Conservation (phyloP, 2,113 vertebrate genomes). For the Microtus ochrogaster region DNA sequence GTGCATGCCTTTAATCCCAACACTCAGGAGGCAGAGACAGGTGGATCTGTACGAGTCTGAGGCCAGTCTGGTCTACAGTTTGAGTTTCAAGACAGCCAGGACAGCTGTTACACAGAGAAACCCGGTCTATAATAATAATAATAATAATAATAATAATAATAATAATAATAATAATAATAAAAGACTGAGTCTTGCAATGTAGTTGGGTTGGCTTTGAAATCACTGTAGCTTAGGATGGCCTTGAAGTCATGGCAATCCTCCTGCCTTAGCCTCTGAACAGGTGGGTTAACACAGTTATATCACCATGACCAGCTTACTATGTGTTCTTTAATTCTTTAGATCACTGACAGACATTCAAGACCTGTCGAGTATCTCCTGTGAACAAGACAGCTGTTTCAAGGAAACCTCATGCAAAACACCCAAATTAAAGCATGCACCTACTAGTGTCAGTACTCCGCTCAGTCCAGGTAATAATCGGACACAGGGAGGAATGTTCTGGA, state of each 20-base stretch:
- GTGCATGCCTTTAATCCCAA: background rate
- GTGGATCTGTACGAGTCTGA: background rate
- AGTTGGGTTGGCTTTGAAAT: background rate
- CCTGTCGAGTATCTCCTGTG: slow-evolving; percentile 86
- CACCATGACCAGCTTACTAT: slow-evolving; percentile 18
- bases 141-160: background rate
- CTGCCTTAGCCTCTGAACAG: background rate
- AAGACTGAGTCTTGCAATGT: background rate
- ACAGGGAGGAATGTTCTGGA: background rate
- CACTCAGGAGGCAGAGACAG: background rate
- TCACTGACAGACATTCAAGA: slow-evolving; percentile 87
- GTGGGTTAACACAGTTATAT: background rate
- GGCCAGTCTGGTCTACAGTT: too few relatives aligned
- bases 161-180: background rate
- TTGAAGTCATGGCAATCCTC: background rate
- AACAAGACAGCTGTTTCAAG: slow-evolving; percentile 72
- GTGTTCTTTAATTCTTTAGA: slow-evolving; percentile 77
- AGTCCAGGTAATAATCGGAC: slow-evolving; percentile 83
- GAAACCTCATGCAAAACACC: slow-evolving; percentile 70
- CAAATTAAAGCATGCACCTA: slow-evolving; percentile 70
- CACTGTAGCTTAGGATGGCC: background rate
- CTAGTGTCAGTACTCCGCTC: slow-evolving; percentile 85
- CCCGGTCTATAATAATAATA: background rate
- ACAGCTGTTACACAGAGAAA: too few relatives aligned
- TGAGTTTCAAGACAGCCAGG: too few relatives aligned